A percentile compares a stretch with the other conserved stretches of the same genome.
These are phyloP conservation scores for Morone chrysops DNA, from an alignment of 2,113 vertebrate species.

Conservation along the genomic window DNA sequence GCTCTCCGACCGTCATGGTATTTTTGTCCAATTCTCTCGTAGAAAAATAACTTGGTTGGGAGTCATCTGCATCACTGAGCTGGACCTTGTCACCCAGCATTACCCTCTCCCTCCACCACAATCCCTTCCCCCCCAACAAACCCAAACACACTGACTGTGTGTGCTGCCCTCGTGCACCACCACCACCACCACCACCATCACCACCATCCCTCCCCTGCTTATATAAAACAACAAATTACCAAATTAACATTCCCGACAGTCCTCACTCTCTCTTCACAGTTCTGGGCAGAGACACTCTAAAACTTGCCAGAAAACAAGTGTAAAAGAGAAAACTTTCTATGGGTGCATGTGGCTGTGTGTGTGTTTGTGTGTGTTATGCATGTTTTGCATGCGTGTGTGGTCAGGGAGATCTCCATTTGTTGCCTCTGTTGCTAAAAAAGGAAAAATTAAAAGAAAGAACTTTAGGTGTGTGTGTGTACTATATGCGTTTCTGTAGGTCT, in stretches of 20 bases:
- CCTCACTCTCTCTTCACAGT: constrained; percentile 67
- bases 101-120: constrained; percentile 45
- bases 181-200: constrained; percentile 35
- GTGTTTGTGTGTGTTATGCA: constrained; percentile 11
- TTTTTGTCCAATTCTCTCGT: constrained; percentile 80
- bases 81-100: constrained; percentile 72
- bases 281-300: constrained; percentile 60
- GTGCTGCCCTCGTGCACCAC: constrained; percentile 33
- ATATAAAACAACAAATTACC: constrained; percentile 83
- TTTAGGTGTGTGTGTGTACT: constrained; percentile 12
- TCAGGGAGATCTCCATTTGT: constrained; percentile 18
- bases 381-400: constrained; percentile 28
- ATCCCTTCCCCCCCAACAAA: constrained; percentile 23
- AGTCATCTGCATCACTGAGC: constrained; percentile 82
- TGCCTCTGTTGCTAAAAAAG: constrained; percentile 16
- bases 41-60: constrained; percentile 84
- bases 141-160: constrained; percentile 51
- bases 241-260: constrained; percentile 82
- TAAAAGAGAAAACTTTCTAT: constrained; percentile 46
- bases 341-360: constrained; percentile 41
- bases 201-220: constrained; percentile 54
- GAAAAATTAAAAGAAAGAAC: constrained; percentile 6
- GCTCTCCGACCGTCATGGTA: constrained; percentile 83
- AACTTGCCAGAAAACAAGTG: constrained; percentile 71
- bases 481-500: constrained; percentile 18